Conservation (phyloP, 2,113 vertebrate species). For the Conger conger region DNA sequence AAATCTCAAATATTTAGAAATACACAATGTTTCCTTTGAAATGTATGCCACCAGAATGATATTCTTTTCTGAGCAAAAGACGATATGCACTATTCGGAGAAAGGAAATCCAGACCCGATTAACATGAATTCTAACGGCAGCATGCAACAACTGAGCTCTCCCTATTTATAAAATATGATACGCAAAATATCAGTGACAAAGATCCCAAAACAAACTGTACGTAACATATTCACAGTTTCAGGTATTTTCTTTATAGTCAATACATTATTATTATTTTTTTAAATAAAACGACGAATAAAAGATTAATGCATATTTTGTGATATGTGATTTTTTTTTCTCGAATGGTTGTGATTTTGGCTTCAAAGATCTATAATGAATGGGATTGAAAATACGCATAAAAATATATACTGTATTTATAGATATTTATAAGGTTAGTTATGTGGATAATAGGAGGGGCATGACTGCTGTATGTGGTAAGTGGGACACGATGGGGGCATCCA, state of each 20-base stretch:
- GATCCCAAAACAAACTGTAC: constrained; percentile 60
- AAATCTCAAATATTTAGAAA: constrained; percentile 26
- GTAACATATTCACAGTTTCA: constrained; percentile 74
- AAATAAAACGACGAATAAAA: constrained; percentile 51
- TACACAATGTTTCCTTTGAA: constrained; percentile 15
- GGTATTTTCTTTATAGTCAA: constrained; percentile 63
- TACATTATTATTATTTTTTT: constrained; percentile 63
- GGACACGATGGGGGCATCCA: background rate
- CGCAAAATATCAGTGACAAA: constrained; percentile 65
- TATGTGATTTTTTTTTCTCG: constrained; percentile 49
- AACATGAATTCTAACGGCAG: constrained; percentile 64
- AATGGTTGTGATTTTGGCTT: constrained; percentile 40
- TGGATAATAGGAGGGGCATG: background rate
- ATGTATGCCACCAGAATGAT: constrained; percentile 26
- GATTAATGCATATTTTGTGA: constrained; percentile 49
- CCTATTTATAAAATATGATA: constrained; percentile 59
- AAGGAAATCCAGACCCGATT: constrained; percentile 49
- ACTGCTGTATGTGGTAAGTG: constrained; percentile 15
- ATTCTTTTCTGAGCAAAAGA: constrained; percentile 32
- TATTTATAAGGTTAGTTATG: constrained; percentile 38
- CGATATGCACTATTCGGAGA: constrained; percentile 28
- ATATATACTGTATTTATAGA: constrained; percentile 48
- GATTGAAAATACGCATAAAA: constrained; percentile 52
- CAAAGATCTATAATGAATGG: constrained; percentile 41
- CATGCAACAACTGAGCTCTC: constrained; percentile 73